Base-by-base conservation (phyloP, 2,113 vertebrate genomes). In the Oxyura jamaicensis region DNA sequence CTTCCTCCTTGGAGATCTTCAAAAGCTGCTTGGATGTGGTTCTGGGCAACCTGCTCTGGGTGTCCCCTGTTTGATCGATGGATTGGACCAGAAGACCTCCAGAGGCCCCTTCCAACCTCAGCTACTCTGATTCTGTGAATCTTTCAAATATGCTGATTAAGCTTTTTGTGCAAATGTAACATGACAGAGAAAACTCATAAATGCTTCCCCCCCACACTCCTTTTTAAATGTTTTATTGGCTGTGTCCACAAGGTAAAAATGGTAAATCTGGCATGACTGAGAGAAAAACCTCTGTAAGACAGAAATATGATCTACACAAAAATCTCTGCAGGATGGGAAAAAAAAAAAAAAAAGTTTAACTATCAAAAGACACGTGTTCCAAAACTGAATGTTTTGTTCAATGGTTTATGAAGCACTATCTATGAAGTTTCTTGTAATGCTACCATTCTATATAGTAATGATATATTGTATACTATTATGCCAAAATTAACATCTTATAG, bases 161-260 rank as follows among this genome's bases (percentile, higher is more conserved):
- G 3, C 22, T 29, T 71, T 71, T 56, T 46, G 53, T 73, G 63
- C 21, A 87, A 23, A 56, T 29, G n/a, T 35, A 81, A 73, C 29
- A 5, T n/a, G 9, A 50, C 3, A 82, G 6, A 35, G 42, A 55
- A 88, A 85, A 85, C 8, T 41, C 31, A 33, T 2, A 93, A 50
- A 10, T 52, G 8, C 0, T 3, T 20, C 12, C 71, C 21, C 9
- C 3, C 2, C 3, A 7, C 46, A 46, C 46, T 46, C 46, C 18
- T 46, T 93, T 58, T 80, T 18, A 28, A 39, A 8, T 58, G 35
- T 55, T 42, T 60, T 60, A 73, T 13, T 60, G 15, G 13, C 8
- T 84, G 16, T 1, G 2, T 60, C 44, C 44, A 87, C 25, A 77
- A 84, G 21, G 60, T 65, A 74, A 62, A 74, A 91, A 62, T 36